Evolutionary conservation across 2,113 vertebrate genomes (phyloP), one percentile per base, ranked within the genome.

Genomic region (Pygoscelis adeliae): DNA sequence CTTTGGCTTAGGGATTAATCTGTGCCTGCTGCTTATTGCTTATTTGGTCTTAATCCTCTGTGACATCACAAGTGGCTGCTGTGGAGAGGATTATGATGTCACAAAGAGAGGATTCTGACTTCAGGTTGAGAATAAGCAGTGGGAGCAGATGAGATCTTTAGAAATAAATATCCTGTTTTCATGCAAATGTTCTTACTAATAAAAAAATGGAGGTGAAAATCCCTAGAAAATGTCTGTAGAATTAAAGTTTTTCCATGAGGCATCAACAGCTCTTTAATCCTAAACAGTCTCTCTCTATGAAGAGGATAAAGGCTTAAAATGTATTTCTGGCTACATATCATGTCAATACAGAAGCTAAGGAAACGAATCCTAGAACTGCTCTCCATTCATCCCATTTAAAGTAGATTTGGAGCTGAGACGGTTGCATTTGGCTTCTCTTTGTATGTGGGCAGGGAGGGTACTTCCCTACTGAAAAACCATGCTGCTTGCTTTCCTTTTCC

Each of bases 21-120:
- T 87, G 61, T 93, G 92, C 86, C 93, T 23, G 73, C 85, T 14
- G 52, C 77, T 96, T 97, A 93, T 92, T 97, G 97, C 96, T 96
- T 90, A 93, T 97, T 96, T 96, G 97, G 92, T 95, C 92, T 86
- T 95, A 95, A 97, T 97, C 94, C 81, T 96, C 70, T 93, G 95
- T 97, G 96, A 97, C 93, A 96, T 97, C 96, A 97, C 96, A 82
- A 94, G 90, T 97, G 90, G 90, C 93, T 97, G 90, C 90, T 92
- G 89, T 66, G 94, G 93, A 95, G 91, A 91, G 91, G 94, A 96
- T 97, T 97, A 95, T 97, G 96, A 96, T 94, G 94, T 97, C 96
- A 97, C 96, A 97, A 94, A 95, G 92, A 93, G 92, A 93, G 92
- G 95, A 96, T 97, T 97, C 87, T 94, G 93, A 97, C 92, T 94